A percentile compares a stretch with the other conserved stretches of the same genome.
Evolutionary conservation across 2,888 invertebrate species (phyloP).

Genomic region (Campaea margaritaria): DNA sequence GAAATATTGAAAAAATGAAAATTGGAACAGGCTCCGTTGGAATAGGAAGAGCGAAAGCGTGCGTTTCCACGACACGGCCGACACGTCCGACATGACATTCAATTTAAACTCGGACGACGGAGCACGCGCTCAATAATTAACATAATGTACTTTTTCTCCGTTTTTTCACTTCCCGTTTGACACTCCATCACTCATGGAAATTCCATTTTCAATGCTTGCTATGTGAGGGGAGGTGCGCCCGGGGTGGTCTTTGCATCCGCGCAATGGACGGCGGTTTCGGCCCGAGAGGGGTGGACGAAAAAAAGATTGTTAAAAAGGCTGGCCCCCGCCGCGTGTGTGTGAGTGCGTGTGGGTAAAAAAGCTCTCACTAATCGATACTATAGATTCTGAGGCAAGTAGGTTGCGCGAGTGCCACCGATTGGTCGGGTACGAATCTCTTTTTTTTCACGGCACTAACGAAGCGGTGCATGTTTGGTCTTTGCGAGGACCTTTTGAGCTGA

Average conservation of each 20-base stretch:
- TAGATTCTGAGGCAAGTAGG: conserved; percentile 84
- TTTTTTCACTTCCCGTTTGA: conserved; percentile 84
- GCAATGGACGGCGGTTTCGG: conserved; percentile 84
- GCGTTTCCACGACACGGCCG: conserved; percentile 57
- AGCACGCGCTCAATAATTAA: conserved; percentile 82
- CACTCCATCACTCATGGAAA: conserved; percentile 86
- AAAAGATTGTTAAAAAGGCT: conserved; percentile 85
- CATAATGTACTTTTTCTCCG: conserved; percentile 84
- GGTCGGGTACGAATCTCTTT: conserved; percentile 63
- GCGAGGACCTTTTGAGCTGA: conserved; percentile 69
- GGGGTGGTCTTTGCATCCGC: conserved; percentile 84
- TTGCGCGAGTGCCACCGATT: conserved; percentile 75
- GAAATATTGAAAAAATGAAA: conserved; percentile 51
- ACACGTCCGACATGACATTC: conserved; percentile 79
- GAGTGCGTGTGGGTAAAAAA: conserved; percentile 83
- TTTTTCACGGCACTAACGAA: conserved; percentile 76
- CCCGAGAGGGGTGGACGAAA: conserved; percentile 76
- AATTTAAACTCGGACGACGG: conserved; percentile 80
- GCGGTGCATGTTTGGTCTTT: conserved; percentile 77
- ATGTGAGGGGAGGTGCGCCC: conserved; percentile 72
- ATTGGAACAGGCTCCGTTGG: conserved; percentile 51
- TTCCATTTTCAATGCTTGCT: conserved; percentile 84
- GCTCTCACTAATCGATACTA: conserved; percentile 84
- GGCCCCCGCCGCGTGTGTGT: conserved; percentile 81
- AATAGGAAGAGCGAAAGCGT: conserved; percentile 60